These are phyloP conservation scores for Drosophila novamexicana DNA, from an alignment of 1,140 invertebrate genomes.

Conservation along the genomic window DNA sequence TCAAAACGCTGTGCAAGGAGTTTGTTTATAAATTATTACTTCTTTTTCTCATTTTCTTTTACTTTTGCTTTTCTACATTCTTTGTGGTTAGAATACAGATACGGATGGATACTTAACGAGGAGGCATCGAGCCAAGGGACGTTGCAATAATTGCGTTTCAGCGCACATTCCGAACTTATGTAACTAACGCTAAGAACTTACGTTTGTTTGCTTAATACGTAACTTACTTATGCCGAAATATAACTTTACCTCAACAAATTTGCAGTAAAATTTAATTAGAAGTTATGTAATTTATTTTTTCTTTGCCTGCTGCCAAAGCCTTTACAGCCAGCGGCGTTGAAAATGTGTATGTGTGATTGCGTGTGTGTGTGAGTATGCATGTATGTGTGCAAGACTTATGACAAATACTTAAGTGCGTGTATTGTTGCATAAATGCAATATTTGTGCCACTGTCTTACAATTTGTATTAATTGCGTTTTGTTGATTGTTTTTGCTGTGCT, in stretches of 20 bases:
- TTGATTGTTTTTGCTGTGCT: constrained; percentile 32
- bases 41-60: constrained; percentile 52
- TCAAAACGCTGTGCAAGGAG: constrained; percentile 73
- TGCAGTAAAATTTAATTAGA: constrained; percentile 33
- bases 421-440: constrained; percentile 54
- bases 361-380: constrained; percentile 30
- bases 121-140: constrained; percentile 28
- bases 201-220: constrained; percentile 42
- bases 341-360: constrained; percentile 43
- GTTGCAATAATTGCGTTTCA: constrained; percentile 36
- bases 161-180: constrained; percentile 52
- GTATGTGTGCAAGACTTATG: constrained; percentile 48
- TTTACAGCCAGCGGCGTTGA: constrained; percentile 55
- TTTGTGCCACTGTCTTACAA: constrained; percentile 60
- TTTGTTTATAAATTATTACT: constrained; percentile 53
- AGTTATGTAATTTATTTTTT: constrained; percentile 72
- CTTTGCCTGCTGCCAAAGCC: constrained; percentile 58
- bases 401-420: constrained; percentile 58
- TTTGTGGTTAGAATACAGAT: constrained; percentile 64
- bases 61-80: constrained; percentile 33
- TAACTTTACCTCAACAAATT: constrained; percentile 40
- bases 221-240: constrained; percentile 58
- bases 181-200: constrained; percentile 52
- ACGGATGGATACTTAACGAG: constrained; percentile 42
- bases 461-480: constrained; percentile 51